These are phyloP conservation scores for Epinephelus cyanopodus DNA, from an alignment of 2,113 vertebrate genomes.

Conservation along the genomic window DNA sequence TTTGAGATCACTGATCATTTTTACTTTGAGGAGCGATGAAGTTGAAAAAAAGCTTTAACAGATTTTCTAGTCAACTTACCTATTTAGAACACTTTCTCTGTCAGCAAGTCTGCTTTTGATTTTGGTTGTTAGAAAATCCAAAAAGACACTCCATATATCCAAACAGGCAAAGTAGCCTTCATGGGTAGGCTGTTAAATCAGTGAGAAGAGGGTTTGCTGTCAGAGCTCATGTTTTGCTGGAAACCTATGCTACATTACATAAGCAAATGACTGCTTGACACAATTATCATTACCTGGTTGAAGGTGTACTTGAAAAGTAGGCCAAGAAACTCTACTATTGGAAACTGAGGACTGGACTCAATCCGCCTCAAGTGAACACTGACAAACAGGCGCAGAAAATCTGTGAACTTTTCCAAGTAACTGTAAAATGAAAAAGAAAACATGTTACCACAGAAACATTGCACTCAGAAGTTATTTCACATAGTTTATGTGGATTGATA, in stretches of 20 bases:
- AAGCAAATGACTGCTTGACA: neutral
- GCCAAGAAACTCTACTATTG: conserved; percentile 95
- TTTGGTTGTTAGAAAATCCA: conserved; percentile 98
- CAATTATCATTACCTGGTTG: conserved; percentile 91
- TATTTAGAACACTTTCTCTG: conserved; percentile 94
- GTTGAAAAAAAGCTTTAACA: neutral
- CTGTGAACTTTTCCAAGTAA: conserved; percentile 99
- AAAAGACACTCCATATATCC: conserved; percentile 97
- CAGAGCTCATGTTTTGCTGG: neutral
- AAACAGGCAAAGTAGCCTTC: conserved; percentile 99
- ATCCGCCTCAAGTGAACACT: conserved; percentile 96
- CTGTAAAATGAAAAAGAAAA: conserved; percentile 80
- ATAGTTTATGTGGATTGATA: neutral
- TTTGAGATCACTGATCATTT: neutral
- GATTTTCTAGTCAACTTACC: conserved; percentile 74
- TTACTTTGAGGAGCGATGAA: neutral
- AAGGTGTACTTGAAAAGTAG: conserved; percentile 98
- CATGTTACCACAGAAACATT: neutral
- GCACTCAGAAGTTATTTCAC: neutral
- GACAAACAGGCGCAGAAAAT: conserved; percentile 97
- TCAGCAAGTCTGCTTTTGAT: conserved; percentile 96
- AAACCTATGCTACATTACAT: neutral
- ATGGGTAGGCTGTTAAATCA: conserved; percentile 90
- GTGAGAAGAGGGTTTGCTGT: neutral
- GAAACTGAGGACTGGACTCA: conserved; percentile 96